Percentiles rank a stretch among this genome's conserved stretches.
phyloP scores from a whole-genome alignment of 2,888 invertebrate species.

The Drosophila ustulata region DNA sequence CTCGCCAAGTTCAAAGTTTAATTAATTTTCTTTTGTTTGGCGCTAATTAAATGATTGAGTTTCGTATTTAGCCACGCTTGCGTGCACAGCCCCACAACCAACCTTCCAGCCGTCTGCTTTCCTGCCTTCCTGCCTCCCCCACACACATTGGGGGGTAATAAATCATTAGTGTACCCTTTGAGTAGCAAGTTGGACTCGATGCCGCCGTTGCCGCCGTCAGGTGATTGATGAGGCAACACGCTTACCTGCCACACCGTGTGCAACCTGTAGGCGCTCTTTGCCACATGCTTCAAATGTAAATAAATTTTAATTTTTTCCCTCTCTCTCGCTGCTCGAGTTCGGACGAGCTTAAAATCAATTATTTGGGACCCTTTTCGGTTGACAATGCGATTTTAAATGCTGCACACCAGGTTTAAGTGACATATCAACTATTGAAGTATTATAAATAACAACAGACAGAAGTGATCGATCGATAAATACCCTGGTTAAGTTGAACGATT shows the following conservation, averaged over 20 bases:
- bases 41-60: conserved; percentile 79
- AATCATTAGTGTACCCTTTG: conserved; percentile 72
- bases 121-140: background rate
- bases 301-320: conserved; percentile 39
- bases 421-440: conserved; percentile 18
- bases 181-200: conserved; percentile 35
- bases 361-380: conserved; percentile 13
- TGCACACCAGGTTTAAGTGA: conserved; percentile 26
- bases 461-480: conserved; percentile 8
- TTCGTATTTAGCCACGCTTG: conserved; percentile 70
- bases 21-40: conserved; percentile 78
- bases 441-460: conserved; percentile 7
- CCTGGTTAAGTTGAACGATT: background rate
- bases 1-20: conserved; percentile 72
- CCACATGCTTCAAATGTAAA: conserved; percentile 55
- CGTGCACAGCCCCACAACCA: conserved; percentile 15
- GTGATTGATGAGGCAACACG: conserved; percentile 68
- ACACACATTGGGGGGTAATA: conserved; percentile 50
- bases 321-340: background rate
- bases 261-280: conserved; percentile 48
- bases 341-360: conserved; percentile 22
- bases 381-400: conserved; percentile 28
- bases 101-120: background rate
- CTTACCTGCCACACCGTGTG: conserved; percentile 26
- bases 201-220: conserved; percentile 36